A percentile compares a stretch with the other conserved stretches of the same genome.
These are phyloP conservation scores for Drosophila sp. DNA, from an alignment of 1,140 invertebrate species.

Conservation along the genomic window DNA sequence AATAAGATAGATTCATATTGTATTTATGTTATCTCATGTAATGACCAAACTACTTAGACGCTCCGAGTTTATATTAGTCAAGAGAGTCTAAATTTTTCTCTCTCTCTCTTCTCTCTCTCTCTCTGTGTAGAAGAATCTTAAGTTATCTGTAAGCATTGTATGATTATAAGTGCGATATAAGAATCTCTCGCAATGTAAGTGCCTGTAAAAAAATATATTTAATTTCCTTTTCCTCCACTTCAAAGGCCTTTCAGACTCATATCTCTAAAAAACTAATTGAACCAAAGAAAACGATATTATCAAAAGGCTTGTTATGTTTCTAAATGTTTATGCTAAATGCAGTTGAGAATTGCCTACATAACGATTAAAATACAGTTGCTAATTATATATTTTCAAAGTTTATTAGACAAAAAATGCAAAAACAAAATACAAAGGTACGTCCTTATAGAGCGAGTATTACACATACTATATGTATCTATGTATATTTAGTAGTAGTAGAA, in stretches of 20 bases:
- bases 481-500: constrained; percentile 42
- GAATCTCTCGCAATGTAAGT: constrained; percentile 45
- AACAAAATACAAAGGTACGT: constrained; percentile 44
- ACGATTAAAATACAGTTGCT: not conserved
- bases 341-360: constrained; percentile 5
- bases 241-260: constrained; percentile 12
- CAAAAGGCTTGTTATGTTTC: constrained; percentile 36
- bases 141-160: constrained; percentile 16
- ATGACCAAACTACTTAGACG: too few species aligned
- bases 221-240: constrained; percentile 2
- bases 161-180: not conserved
- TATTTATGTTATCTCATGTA: too few species aligned
- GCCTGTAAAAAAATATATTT: constrained; percentile 34
- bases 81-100: too few species aligned
- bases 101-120: not conserved
- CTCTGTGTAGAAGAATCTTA: not conserved
- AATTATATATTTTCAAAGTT: constrained; percentile 63
- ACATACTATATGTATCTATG: constrained; percentile 22
- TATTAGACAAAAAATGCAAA: constrained; percentile 58
- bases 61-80: too few species aligned
- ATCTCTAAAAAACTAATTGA: not conserved
- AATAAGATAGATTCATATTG: too few species aligned
- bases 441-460: constrained; percentile 50
- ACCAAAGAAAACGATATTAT: constrained; percentile 18
- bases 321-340: constrained; percentile 38